Percentiles rank a stretch among this genome's conserved stretches.
Evolutionary conservation across 2,797 vertebrate species (phyloP).

Genomic region (Craterocephalus amniculus): DNA sequence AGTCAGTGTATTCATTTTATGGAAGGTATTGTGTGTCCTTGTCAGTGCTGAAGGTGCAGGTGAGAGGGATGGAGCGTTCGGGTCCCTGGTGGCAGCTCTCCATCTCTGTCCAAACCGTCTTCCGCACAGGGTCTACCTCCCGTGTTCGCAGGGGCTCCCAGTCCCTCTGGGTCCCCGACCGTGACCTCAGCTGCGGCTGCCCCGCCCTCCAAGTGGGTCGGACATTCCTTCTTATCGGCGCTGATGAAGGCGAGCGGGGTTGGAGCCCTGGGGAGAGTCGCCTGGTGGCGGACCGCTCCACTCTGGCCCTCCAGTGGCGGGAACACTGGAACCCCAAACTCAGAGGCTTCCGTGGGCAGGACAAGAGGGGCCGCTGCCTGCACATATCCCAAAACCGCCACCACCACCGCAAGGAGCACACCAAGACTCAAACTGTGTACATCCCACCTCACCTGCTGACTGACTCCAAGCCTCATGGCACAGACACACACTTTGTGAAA

Average conservation of each 20-base stretch:
- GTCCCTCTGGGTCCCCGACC: constrained; percentile 88
- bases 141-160: constrained; percentile 82
- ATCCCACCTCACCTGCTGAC: constrained; percentile 79
- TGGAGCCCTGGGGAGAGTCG: constrained; percentile 84
- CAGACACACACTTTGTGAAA: constrained; percentile 28
- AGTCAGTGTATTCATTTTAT: not conserved
- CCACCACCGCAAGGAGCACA: constrained; percentile 18
- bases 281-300: constrained; percentile 87
- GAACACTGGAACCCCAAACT: constrained; percentile 90
- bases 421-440: constrained; percentile 61
- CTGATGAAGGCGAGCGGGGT: constrained; percentile 77
- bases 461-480: constrained; percentile 23
- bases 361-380: constrained; percentile 85
- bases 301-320: constrained; percentile 90
- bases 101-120: constrained; percentile 85
- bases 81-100: constrained; percentile 90
- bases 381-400: constrained; percentile 37
- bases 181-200: constrained; percentile 88
- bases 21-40: not conserved
- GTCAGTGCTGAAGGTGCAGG: constrained; percentile 87
- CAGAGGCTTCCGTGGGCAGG: constrained; percentile 87
- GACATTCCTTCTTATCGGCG: constrained; percentile 87
- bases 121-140: constrained; percentile 77
- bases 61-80: constrained; percentile 84
- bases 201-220: constrained; percentile 83